Percentiles rank a stretch among this genome's conserved stretches.
These are phyloP conservation scores for Parauchenoglanis punctatus DNA, from an alignment of 2,797 vertebrate genomes.

Conservation along the genomic window DNA sequence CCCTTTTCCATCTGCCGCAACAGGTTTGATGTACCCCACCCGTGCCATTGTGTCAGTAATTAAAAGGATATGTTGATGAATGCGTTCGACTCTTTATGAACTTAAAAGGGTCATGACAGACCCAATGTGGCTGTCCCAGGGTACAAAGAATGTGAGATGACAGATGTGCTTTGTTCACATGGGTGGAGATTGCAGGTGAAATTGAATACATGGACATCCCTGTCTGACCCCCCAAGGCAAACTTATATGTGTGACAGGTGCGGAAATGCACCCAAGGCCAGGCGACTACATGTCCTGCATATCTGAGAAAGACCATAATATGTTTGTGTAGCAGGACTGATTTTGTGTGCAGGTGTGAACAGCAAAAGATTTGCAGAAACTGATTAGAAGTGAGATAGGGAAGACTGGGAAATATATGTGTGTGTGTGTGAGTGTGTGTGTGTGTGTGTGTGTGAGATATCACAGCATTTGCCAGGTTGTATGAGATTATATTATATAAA, in stretches of 20 bases:
- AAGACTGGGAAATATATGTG: neutral
- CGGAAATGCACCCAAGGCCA: neutral
- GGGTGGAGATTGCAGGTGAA: conserved; percentile 33
- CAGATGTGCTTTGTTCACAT: conserved; percentile 41
- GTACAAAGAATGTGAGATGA: conserved; percentile 27
- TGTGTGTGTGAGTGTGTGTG: too few relatives aligned
- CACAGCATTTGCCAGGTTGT: neutral
- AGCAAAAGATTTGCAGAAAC: neutral
- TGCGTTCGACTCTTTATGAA: conserved; percentile 32
- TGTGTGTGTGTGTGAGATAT: neutral
- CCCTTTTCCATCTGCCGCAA: conserved; percentile 28
- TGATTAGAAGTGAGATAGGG: neutral
- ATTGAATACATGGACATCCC: conserved; percentile 32
- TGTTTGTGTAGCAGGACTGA: conserved; percentile 3
- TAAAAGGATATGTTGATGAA: conserved; percentile 41
- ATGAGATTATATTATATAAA: too few relatives aligned
- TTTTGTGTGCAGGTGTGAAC: neutral
- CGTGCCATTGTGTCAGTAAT: conserved; percentile 37
- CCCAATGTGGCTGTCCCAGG: neutral
- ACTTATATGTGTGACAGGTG: neutral
- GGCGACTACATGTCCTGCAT: conserved; percentile 11
- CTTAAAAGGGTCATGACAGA: conserved; percentile 18
- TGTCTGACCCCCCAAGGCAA: neutral
- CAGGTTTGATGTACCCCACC: conserved; percentile 29
- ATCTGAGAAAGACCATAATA: neutral